These are phyloP conservation scores for Batillaria attramentaria DNA, from an alignment of 1,140 invertebrate genomes.

Conservation along the genomic window DNA sequence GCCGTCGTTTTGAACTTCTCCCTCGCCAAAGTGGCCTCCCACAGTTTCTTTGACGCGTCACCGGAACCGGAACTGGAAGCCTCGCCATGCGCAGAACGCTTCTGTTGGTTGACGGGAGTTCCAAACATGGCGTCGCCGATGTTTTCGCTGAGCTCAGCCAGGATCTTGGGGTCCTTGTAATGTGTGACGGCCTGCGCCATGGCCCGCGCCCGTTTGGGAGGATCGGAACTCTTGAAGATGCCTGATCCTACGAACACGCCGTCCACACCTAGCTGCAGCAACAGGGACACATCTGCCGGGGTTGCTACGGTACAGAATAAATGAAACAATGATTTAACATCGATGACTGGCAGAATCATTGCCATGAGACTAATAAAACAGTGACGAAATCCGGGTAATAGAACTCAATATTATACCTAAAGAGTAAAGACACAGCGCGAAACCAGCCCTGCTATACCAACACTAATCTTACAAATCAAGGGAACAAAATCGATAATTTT, in stretches of 20 bases:
- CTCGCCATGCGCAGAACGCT: not conserved
- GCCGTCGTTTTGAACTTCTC: conserved; percentile 30
- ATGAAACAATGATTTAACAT: not conserved
- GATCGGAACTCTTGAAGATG: conserved; percentile 65
- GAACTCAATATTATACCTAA: too few relatives aligned
- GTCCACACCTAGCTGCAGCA: conserved; percentile 68
- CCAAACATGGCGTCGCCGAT: conserved; percentile 66
- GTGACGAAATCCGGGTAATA: not conserved
- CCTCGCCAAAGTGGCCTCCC: conserved; percentile 26
- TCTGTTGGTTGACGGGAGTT: conserved; percentile 38
- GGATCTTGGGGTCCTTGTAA: conserved; percentile 58
- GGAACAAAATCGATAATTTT: too few relatives aligned
- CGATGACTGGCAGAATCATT: not conserved
- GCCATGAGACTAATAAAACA: not conserved
- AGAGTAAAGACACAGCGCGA: too few relatives aligned
- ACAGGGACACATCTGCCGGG: conserved; percentile 65
- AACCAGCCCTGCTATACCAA: too few relatives aligned
- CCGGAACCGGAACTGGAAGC: not conserved
- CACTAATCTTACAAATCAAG: too few relatives aligned
- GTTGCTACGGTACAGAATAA: conserved; percentile 56
- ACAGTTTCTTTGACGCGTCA: conserved; percentile 14
- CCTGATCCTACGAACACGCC: conserved; percentile 67
- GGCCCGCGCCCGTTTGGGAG: conserved; percentile 55
- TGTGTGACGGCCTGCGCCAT: conserved; percentile 68
- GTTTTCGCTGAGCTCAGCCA: conserved; percentile 60